A percentile compares a stretch with the other conserved stretches of the same genome.
phyloP scores from a whole-genome alignment of 1,140 invertebrate species.

The Pseudomyrmex dendroicus region DNA sequence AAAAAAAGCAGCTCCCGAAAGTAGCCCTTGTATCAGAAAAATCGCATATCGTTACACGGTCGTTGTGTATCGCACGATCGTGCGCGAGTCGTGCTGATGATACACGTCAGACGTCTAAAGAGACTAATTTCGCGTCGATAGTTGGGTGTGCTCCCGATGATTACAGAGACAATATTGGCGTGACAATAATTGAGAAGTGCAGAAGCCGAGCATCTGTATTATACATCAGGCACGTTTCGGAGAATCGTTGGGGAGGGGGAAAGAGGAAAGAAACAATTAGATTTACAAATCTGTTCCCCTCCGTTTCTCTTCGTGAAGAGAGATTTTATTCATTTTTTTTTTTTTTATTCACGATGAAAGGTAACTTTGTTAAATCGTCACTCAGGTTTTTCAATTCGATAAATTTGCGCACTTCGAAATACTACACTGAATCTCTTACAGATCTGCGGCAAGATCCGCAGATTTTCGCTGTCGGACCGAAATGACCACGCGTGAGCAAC shows the following conservation, averaged over 20 bases:
- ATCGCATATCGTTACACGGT: slow-evolving; percentile 24
- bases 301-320: no score
- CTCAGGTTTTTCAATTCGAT: no score
- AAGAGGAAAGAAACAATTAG: no score
- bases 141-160: not conserved
- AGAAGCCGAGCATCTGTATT: not conserved
- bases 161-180: slow-evolving; percentile 1
- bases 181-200: slow-evolving; percentile 39
- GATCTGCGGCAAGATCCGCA: no score
- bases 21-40: not conserved
- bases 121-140: slow-evolving; percentile 30
- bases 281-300: no score
- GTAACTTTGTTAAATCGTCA: no score
- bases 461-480: slow-evolving; percentile 62
- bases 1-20: slow-evolving; percentile 28
- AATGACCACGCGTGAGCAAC: slow-evolving; percentile 70
- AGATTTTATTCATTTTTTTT: no score
- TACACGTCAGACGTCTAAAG: slow-evolving; percentile 19
- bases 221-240: not conserved
- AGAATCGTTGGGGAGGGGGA: no score
- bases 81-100: slow-evolving; percentile 23
- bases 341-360: not conserved
- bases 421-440: no score
- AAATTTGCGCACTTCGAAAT: no score
- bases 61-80: not conserved